These are phyloP conservation scores for Drosophila lowei DNA, from an alignment of 1,140 invertebrate genomes.

Conservation along the genomic window DNA sequence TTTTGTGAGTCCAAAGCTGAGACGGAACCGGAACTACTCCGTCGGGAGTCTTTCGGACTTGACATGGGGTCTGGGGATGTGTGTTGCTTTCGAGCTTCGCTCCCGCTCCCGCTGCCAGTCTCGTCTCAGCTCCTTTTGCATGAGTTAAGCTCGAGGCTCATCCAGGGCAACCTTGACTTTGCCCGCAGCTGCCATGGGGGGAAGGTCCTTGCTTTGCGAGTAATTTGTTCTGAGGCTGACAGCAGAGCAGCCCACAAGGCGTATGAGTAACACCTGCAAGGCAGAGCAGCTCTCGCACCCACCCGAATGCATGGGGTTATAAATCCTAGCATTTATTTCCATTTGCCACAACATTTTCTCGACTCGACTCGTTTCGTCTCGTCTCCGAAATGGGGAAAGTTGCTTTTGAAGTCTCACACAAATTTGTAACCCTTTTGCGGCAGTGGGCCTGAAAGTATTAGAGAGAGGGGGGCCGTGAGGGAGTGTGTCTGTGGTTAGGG, in stretches of 20 bases:
- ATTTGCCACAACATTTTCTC: constrained; percentile 39
- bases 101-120: neutral
- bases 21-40: constrained; percentile 58
- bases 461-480: neutral
- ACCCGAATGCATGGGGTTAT: constrained; percentile 37
- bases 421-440: constrained; percentile 69
- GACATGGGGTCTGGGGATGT: constrained; percentile 10
- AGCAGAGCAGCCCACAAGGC: constrained; percentile 40
- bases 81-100: constrained; percentile 23
- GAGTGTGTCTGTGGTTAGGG: neutral
- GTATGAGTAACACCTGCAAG: constrained; percentile 71
- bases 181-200: constrained; percentile 21
- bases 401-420: constrained; percentile 72
- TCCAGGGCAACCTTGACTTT: constrained; percentile 71
- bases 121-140: constrained; percentile 34
- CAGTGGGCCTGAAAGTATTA: constrained; percentile 33
- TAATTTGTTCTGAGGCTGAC: constrained; percentile 67
- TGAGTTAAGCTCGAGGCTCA: constrained; percentile 25
- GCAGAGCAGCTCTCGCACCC: constrained; percentile 9
- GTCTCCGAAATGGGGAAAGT: constrained; percentile 31
- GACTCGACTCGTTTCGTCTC: constrained; percentile 11
- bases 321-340: constrained; percentile 76
- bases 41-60: constrained; percentile 52
- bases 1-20: constrained; percentile 53
- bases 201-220: constrained; percentile 42